Base-by-base conservation (phyloP, 2,888 invertebrate genomes). In the Perithous albicinctus region DNA sequence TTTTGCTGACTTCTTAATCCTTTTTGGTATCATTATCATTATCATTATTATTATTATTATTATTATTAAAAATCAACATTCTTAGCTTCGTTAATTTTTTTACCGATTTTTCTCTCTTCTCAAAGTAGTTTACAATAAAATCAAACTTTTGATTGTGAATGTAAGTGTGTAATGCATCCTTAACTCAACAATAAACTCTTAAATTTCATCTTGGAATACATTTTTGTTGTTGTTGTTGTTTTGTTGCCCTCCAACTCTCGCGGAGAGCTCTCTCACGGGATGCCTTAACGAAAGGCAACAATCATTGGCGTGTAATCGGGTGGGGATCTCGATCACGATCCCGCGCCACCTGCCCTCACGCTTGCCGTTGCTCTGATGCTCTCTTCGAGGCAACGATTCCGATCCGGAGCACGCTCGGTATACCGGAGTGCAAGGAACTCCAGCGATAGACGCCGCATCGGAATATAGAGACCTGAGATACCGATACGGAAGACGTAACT, bases 311-410 rank as follows among this genome's bases (percentile, higher is more conserved):
- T 75, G 66, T 75, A 75, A 75, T 75, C 75, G 54, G 67, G 67
- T 67, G 76, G 76, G 32, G 59, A 76, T 76, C 76, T 76, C 76
- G 66, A 76, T 76, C 76, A 76, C 76, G 76, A 76, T 76, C 67
- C 46, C 23, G 56, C 76, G 67, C 67, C 76, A 76, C 59, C 76
- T 76, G 76, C 67, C 54, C 66, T 59, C 56, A 18, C 46, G 46
- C 26, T n/a, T 46, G 46, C 73, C 48, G 26, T 23, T 18, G 70
- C 18, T 23, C 32, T 41, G 41, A n/a, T n/a, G n/a, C n/a, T 12
- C 20, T 20, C 20, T 20, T 23, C 23, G 23, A 51, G 18, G 41
- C 61, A 61, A n/a, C 64, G 61, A 59, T 48, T 63, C 63, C 59
- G 59, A 67, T 76, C 67, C 67, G 59, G 76, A 76, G 67, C 67